phyloP scores from a whole-genome alignment of 2,888 invertebrate genomes.

The Pammene fasciana region DNA sequence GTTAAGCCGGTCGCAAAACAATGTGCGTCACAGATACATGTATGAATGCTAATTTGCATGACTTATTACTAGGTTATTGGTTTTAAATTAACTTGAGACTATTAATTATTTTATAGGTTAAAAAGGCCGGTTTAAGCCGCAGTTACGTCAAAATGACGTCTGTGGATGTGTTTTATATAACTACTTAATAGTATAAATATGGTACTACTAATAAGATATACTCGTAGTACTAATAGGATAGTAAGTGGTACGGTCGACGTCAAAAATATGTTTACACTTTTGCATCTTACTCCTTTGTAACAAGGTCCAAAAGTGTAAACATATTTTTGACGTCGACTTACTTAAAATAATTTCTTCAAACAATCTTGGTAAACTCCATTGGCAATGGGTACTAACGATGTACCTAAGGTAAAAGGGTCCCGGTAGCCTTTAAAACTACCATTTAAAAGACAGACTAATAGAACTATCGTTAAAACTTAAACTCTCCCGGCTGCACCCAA shows the following conservation, averaged over 20 bases:
- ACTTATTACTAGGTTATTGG: constrained; percentile 10
- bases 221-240: no score
- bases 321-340: no score
- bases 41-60: constrained; percentile 28
- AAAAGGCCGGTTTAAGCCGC: neutral
- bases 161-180: neutral
- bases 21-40: constrained; percentile 18
- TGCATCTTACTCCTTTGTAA: no score
- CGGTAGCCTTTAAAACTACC: neutral
- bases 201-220: no score
- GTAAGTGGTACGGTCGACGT: no score
- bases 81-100: constrained; percentile 4
- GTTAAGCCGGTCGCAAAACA: constrained; percentile 27
- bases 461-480: constrained; percentile 6
- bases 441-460: neutral
- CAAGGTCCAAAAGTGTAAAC: no score
- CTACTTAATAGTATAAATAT: no score
- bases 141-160: neutral
- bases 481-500: neutral
- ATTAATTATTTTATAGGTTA: neutral
- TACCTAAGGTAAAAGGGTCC: neutral
- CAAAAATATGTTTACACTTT: no score
- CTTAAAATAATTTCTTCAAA: no score
- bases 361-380: no score
- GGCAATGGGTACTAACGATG: no score